phyloP scores from a whole-genome alignment of 2,113 vertebrate genomes.

The Chionodraco myersi region DNA sequence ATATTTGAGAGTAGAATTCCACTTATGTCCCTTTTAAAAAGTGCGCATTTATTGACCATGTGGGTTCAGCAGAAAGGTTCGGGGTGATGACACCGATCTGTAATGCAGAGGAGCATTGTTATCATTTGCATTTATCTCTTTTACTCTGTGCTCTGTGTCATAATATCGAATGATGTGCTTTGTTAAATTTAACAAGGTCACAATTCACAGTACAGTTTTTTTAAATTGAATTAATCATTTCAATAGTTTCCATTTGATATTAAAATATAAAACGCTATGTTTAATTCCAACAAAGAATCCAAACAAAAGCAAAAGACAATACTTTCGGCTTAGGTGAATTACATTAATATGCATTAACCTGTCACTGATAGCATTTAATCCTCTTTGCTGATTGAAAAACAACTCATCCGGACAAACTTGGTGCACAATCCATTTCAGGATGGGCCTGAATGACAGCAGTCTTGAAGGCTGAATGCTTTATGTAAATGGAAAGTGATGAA shows the following conservation, averaged over 20 bases:
- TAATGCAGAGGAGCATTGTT: conserved; percentile 56
- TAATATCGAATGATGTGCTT: conserved; percentile 25
- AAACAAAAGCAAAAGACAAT: conserved; percentile 42
- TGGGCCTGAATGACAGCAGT: conserved; percentile 56
- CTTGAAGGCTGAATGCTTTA: conserved; percentile 38
- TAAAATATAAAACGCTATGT: background rate
- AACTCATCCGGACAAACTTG: conserved; percentile 49
- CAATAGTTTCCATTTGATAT: background rate
- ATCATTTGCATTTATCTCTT: conserved; percentile 41
- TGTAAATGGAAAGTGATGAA: conserved; percentile 44
- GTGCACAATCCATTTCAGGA: conserved; percentile 42
- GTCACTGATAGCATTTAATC: conserved; percentile 58
- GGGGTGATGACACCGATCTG: conserved; percentile 64
- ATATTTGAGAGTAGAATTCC: conserved; percentile 60
- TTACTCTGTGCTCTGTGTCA: conserved; percentile 31
- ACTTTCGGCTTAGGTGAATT: conserved; percentile 23
- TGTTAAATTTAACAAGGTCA: conserved; percentile 46
- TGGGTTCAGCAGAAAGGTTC: conserved; percentile 54
- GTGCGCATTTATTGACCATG: conserved; percentile 64
- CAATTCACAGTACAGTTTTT: background rate
- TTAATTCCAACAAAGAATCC: conserved; percentile 14
- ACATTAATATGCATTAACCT: conserved; percentile 60
- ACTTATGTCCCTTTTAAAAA: conserved; percentile 65
- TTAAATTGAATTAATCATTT: no score
- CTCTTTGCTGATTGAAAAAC: conserved; percentile 57